phyloP scores from a whole-genome alignment of 2,113 vertebrate genomes.

The Thunnus maccoyii region DNA sequence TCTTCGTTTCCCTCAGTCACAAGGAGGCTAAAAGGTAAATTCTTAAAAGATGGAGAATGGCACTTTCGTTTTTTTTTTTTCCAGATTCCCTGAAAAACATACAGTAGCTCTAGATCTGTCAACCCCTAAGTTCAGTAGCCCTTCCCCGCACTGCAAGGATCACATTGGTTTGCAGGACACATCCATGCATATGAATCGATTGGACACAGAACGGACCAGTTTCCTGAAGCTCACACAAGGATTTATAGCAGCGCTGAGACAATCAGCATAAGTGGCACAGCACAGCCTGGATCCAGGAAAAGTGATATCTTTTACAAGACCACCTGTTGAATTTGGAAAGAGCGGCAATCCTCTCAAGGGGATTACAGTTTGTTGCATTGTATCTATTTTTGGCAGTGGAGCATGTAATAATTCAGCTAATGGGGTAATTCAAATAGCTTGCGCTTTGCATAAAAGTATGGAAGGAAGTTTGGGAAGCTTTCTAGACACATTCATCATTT shows the following conservation, averaged over 20 bases:
- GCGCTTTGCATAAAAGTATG: slow-evolving; percentile 9
- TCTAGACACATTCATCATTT: slow-evolving; percentile 38
- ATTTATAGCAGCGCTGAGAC: slow-evolving; percentile 68
- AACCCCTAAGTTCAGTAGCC: background rate
- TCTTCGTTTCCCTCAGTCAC: background rate
- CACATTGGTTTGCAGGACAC: slow-evolving; percentile 22
- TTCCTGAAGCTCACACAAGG: slow-evolving; percentile 48
- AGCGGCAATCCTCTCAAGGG: slow-evolving; percentile 52
- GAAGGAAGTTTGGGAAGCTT: background rate
- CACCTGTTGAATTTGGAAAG: slow-evolving; percentile 68
- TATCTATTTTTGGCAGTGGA: slow-evolving; percentile 60
- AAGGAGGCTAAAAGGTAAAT: background rate
- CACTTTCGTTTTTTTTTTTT: background rate
- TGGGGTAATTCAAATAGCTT: slow-evolving; percentile 33
- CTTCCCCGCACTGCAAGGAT: background rate
- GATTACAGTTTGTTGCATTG: slow-evolving; percentile 63
- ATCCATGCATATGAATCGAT: slow-evolving; percentile 47
- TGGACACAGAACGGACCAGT: slow-evolving; percentile 50
- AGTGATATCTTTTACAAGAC: slow-evolving; percentile 69
- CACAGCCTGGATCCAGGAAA: slow-evolving; percentile 53
- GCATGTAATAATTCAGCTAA: slow-evolving; percentile 53
- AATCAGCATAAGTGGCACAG: slow-evolving; percentile 67
- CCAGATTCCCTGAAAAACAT: background rate
- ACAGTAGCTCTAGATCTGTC: background rate
- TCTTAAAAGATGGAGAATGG: background rate